Conservation (phyloP, 2,113 vertebrate species). For the Butorides virescens region DNA sequence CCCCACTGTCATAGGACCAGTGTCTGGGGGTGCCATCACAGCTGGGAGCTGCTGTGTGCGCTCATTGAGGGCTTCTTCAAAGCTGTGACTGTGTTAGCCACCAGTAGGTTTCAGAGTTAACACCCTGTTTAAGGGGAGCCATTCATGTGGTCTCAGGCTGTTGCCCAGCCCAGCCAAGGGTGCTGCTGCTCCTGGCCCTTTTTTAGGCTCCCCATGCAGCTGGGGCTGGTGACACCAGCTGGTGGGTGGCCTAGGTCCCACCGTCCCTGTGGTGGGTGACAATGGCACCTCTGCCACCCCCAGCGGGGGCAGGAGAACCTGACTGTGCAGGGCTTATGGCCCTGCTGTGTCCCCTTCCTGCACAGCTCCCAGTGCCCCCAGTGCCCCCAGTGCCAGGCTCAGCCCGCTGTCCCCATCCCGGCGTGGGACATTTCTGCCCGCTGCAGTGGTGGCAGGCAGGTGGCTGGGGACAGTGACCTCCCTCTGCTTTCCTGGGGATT, state of each 20-base stretch:
- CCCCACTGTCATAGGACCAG: not conserved
- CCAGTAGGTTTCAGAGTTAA: not conserved
- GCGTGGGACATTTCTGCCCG: not conserved
- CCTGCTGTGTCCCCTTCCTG: accelerated
- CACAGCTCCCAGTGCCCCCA: not conserved
- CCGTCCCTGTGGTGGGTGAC: not conserved
- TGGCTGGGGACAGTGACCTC: not conserved
- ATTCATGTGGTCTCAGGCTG: not conserved
- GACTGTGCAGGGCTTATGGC: accelerated
- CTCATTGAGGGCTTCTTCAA: accelerated
- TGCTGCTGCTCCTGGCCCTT: not conserved
- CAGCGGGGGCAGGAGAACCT: accelerated
- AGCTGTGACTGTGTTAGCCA: accelerated
- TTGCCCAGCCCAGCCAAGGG: not conserved
- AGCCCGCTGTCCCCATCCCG: not conserved
- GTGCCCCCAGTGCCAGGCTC: not conserved
- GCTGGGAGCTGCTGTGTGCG: not conserved
- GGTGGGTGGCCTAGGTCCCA: not conserved
- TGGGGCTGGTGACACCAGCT: no score
- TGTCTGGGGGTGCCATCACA: not conserved
- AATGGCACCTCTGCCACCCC: not conserved
- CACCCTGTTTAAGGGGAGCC: not conserved
- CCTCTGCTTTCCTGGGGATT: not conserved
- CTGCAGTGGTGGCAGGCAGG: not conserved
- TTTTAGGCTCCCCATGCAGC: not conserved